Evolutionary conservation across 92 coral and sea anemone genomes (phyloP), one percentile per base, ranked within the genome.

Genomic region (Epizoanthus rinbou): DNA sequence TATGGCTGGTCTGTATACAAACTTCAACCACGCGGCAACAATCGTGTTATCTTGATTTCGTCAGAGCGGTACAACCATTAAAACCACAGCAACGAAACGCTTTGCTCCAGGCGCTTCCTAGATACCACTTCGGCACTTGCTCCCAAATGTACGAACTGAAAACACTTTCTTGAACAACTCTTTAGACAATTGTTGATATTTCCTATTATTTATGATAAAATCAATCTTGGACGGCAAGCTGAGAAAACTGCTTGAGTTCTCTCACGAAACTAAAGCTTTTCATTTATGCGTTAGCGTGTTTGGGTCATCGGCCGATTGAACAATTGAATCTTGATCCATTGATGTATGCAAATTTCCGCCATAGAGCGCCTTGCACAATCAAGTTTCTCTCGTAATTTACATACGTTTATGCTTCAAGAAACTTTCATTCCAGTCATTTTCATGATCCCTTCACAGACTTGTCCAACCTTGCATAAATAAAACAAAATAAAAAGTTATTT

Each of bases 81-180:
- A 76, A 76, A 41, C 82, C 82, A 78, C 82, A 47, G 82, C 82
- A 78, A 78, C 82, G 70, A 37, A 76, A 78, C 82, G 82, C 82
- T 59, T 57, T n/a, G 15, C 15, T 22, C 4, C 9, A 3, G 43
- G 41, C 13, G 82, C 72, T 78, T 60, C 82, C 71, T 78, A 78
- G 82, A 78, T 60, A 78, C 82, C 70, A 78, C 35, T 64, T 17
- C 35, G 35, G 2, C 28, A 37, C 43, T 37, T 37, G 43, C 66
- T 19, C 41, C 56, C 14, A 50, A 56, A 22, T 15, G 19, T 69
- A 10, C 28, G 56, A 5, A 23, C 21, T 18, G 31, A 9, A 24
- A 43, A 24, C 70, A 16, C 39, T 78, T 63, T 65, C 82, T 63
- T 78, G 54, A 76, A 21, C 14, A 39, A 60, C 6, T 21, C 52